Conservation (phyloP, 2,113 vertebrate genomes). For the Vireo altiloquus region DNA sequence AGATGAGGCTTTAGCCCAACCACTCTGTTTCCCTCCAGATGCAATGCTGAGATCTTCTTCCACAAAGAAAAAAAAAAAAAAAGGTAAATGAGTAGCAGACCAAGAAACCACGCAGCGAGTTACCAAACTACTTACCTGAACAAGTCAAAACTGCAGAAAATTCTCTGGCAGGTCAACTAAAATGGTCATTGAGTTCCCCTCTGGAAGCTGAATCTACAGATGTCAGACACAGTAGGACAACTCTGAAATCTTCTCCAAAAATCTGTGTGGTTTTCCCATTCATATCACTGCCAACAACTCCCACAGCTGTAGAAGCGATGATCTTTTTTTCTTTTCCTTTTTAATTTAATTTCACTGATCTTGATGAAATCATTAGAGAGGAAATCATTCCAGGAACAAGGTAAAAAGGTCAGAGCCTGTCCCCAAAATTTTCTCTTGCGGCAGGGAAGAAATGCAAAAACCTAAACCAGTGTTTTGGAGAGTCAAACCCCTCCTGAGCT, state of each 20-base stretch:
- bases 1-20: background rate
- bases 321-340: background rate
- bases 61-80: rapidly evolving
- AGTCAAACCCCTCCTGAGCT: background rate
- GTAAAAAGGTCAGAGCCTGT: background rate
- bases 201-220: rapidly evolving
- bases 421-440: background rate
- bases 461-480: background rate
- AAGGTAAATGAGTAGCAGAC: background rate
- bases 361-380: background rate
- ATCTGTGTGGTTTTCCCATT: background rate
- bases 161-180: no score
- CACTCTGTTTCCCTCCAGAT: background rate
- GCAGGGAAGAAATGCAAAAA: background rate
- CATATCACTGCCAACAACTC: background rate
- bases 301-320: rapidly evolving
- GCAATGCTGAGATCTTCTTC: rapidly evolving
- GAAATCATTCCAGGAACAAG: background rate
- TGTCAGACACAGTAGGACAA: rapidly evolving
- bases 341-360: background rate
- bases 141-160: background rate
- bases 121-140: background rate
- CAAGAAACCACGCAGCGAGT: background rate
- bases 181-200: background rate
- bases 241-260: background rate